Conservation (phyloP, 2,113 vertebrate genomes). For the Microtus ochrogaster region DNA sequence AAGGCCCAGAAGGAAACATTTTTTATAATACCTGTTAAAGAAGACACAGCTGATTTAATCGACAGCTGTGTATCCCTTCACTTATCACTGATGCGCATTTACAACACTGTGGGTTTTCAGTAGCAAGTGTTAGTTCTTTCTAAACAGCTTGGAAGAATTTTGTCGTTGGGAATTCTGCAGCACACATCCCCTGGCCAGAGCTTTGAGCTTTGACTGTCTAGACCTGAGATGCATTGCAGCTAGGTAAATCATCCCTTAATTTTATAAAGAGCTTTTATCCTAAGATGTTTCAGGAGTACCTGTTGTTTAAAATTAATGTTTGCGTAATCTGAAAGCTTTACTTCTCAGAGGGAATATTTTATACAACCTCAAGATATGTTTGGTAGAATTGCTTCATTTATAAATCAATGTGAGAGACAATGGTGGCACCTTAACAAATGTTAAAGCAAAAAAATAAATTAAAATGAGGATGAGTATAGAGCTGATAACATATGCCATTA, state of each 20-base stretch:
- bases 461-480: not conserved
- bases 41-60: slow-evolving; percentile 15
- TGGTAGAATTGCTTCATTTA: not conserved
- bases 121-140: not conserved
- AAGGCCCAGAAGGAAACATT: not conserved
- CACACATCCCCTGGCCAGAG: not conserved
- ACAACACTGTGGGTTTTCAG: not conserved
- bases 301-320: slow-evolving; percentile 39
- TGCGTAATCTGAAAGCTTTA: slow-evolving; percentile 13
- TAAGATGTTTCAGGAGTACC: not conserved
- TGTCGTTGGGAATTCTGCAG: not conserved
- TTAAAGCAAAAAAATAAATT: not conserved
- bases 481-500: not conserved
- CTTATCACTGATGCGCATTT: slow-evolving; percentile 43
- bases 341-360: not conserved
- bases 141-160: slow-evolving; percentile 20
- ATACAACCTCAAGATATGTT: not conserved
- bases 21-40: not conserved
- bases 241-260: slow-evolving; percentile 37
- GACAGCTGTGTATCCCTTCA: not conserved
- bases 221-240: not conserved
- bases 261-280: slow-evolving; percentile 16
- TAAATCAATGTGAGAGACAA: not conserved
- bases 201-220: not conserved
- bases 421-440: slow-evolving; percentile 9